Evolutionary conservation across 1,140 invertebrate genomes (phyloP), one percentile per base, ranked within the genome.

Genomic region (Temnothorax curvispinosus): DNA sequence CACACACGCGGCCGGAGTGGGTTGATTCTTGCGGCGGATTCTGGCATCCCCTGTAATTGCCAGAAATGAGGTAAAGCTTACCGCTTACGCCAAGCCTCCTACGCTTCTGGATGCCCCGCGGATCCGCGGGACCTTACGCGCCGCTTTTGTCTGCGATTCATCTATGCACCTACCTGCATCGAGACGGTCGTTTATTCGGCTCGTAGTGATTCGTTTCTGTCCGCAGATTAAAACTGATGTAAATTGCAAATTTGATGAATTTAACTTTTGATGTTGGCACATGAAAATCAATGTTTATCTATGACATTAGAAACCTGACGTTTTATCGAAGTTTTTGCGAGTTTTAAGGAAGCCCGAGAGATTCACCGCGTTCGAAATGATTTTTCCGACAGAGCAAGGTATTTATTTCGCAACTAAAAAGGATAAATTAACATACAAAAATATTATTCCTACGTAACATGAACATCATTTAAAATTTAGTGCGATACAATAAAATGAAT

Each of bases 1-100:
- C 64, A 75, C 76, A 86, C 89, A 87, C 80, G 71, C 84, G 77
- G 86, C 74, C 90, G 92, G 93, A 87, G 90, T 90, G 93, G 93
- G 93, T 94, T 95, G 94, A 95, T 95, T 95, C 93, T 94, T 94
- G 95, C 93, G 94, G 95, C 92, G 94, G 93, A 94, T 94, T 95
- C 91, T 94, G 92, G 92, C 92, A 94, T 94, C 90, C 91, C 92
- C 93, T 93, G 93, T 95, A 95, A 95, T 95, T 95, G 94, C 92
- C 92, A 91, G 93, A 94, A 95, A 95, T 93, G 94, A 95, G 94
- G 91, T 94, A 93, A 94, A 94, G 94, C 93, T 94, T 93, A 93
- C 93, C 91, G 91, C 92, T 93, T 90, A 91, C 91, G 93, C 88
- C 89, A 60, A 92, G 88, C 92, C 91, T 93, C 88, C 92, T 90